These are phyloP conservation scores for Drosophila rubida DNA, from an alignment of 2,888 invertebrate genomes.

Conservation along the genomic window DNA sequence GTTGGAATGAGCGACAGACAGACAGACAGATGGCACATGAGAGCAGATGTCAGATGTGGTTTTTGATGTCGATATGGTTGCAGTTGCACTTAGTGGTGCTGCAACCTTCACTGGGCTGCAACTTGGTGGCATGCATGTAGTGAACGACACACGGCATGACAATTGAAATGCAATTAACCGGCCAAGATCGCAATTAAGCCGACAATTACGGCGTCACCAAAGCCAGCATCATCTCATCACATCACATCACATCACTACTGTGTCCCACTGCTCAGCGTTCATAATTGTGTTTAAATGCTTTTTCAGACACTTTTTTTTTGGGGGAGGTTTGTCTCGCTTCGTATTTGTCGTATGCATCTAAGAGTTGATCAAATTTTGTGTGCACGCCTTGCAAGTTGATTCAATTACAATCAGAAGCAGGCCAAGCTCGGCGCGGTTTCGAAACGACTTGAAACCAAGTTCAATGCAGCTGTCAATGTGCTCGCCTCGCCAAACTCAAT, in stretches of 20 bases:
- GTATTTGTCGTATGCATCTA: slow-evolving; percentile 1
- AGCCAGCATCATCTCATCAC: slow-evolving; percentile 18
- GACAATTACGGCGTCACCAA: slow-evolving; percentile 65
- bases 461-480: slow-evolving; percentile 65
- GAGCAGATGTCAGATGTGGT: slow-evolving; percentile 63
- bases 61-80: slow-evolving; percentile 24
- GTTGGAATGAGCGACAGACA: slow-evolving; percentile 43
- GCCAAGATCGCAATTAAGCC: slow-evolving; percentile 72
- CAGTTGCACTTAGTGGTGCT: slow-evolving; percentile 36
- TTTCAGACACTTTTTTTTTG: not conserved
- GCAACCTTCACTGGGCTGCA: slow-evolving; percentile 66
- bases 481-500: slow-evolving; percentile 29
- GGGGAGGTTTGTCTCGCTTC: slow-evolving; percentile 37
- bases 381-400: slow-evolving; percentile 57
- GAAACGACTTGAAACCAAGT: slow-evolving; percentile 68
- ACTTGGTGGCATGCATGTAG: slow-evolving; percentile 10
- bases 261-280: slow-evolving; percentile 27
- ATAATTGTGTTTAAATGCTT: slow-evolving; percentile 62
- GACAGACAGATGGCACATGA: slow-evolving; percentile 42
- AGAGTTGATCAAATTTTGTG: slow-evolving; percentile 33
- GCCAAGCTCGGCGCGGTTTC: slow-evolving; percentile 33
- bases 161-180: slow-evolving; percentile 78
- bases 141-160: slow-evolving; percentile 57
- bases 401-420: slow-evolving; percentile 66
- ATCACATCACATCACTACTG: not conserved